Conservation (phyloP, 2,797 vertebrate genomes). For the Gallinago stenura region DNA sequence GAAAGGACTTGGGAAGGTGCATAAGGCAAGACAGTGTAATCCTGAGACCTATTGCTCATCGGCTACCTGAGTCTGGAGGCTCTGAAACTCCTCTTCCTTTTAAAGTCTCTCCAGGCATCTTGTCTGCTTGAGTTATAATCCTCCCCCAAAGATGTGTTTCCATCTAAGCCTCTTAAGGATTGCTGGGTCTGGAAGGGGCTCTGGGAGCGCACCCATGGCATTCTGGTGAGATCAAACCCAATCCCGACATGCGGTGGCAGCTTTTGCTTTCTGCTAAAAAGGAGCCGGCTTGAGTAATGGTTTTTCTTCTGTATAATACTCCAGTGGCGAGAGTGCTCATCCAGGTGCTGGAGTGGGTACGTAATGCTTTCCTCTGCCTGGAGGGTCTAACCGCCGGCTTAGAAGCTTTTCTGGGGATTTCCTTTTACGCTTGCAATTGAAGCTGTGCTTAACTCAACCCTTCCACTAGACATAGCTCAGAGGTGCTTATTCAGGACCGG, state of each 20-base stretch:
- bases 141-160: background rate
- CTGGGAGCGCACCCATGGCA: rapidly evolving
- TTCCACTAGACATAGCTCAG: background rate
- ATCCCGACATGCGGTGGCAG: rapidly evolving
- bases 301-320: background rate
- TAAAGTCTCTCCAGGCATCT: rapidly evolving
- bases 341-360: background rate
- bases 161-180: background rate
- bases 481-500: background rate
- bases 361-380: background rate
- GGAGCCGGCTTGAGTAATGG: background rate
- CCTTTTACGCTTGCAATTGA: background rate
- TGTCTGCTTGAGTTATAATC: background rate
- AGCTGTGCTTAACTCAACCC: slow-evolving; percentile 12
- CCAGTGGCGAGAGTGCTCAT: background rate
- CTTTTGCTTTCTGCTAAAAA: background rate
- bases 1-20: rapidly evolving
- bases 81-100: background rate
- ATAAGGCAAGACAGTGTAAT: background rate
- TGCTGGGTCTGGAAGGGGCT: background rate
- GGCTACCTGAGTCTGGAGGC: background rate
- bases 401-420: slow-evolving; percentile 52
- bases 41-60: background rate
- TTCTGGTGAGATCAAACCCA: background rate
- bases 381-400: background rate